Evolutionary conservation across 1,140 invertebrate genomes (phyloP), one percentile per base, ranked within the genome.

Genomic region (Leguminivora glycinivorella): DNA sequence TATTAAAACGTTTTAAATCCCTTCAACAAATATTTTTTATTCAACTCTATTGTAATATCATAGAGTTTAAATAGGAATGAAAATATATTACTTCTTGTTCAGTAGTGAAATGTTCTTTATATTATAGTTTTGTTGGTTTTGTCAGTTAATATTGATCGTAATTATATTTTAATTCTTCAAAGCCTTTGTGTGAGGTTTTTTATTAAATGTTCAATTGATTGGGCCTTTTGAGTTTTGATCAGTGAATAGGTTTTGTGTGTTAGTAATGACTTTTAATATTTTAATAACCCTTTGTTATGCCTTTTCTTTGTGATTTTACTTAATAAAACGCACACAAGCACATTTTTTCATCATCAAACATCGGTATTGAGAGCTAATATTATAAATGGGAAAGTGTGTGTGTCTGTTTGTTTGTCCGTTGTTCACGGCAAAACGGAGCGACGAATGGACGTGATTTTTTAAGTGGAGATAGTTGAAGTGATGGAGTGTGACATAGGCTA

Each of bases 71-170:
- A 34, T 29, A 31, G 0, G 24, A 60, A 24, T 43, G 40, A 43
- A 17, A 43, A n/a, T 6, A 12, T 14, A 12, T 47, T 47, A 5
- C 10, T 52, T 52, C 47, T 22, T 52, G 9, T 52, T 22, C 47
- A 52, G 17, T 29, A 58, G n/a, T 63, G 25, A 63, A 1, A 12
- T 67, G 29, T 67, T 43, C n/a, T 34, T 68, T 67, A 19, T 25
- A n/a, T 68, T 12, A 47, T 68, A 9, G 38, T 68, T 68, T 47
- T 47, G 40, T 68, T 40, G 9, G 25, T 63, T 63, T 17, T 63
- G 14, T 24, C 4, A 63, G 29, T 63, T 63, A 63, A 34, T 63
- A 63, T 63, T 31, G 58, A 63, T 19, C 58, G 4, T 29, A 29
- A 17, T 63, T 29, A 63, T 17, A 17, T 24, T 63, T 63, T 29